These are phyloP conservation scores for Drosophila santomea DNA, from an alignment of 1,140 invertebrate genomes.

Conservation along the genomic window DNA sequence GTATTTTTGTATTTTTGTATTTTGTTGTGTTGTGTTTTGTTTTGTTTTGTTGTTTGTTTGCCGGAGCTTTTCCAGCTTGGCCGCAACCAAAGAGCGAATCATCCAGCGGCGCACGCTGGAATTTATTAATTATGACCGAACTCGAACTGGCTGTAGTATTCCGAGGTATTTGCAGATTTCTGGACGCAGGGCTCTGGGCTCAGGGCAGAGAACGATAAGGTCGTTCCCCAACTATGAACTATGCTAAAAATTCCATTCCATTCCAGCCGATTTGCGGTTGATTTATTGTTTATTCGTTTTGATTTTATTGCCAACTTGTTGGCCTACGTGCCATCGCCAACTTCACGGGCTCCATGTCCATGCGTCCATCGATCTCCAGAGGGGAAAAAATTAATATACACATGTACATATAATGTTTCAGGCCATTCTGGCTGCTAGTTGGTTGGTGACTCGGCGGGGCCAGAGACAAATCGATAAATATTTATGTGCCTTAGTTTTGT, in stretches of 20 bases:
- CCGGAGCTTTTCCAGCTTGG: constrained; percentile 1
- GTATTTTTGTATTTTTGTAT: constrained; percentile 1
- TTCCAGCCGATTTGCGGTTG: constrained; percentile 64
- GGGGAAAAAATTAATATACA: neutral
- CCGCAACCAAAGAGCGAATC: constrained; percentile 36
- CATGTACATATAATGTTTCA: too few relatives aligned
- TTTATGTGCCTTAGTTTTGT: constrained; percentile 69
- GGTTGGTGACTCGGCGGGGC: neutral
- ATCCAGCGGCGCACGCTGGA: constrained; percentile 73
- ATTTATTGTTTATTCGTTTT: constrained; percentile 77
- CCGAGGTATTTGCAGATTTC: constrained; percentile 38
- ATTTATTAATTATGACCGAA: constrained; percentile 77
- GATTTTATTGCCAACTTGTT: constrained; percentile 65
- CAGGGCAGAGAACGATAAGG: neutral
- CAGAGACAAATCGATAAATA: constrained; percentile 66
- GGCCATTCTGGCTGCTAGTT: constrained; percentile 11
- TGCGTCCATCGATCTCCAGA: neutral
- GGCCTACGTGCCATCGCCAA: constrained; percentile 64
- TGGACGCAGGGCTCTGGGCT: constrained; percentile 26
- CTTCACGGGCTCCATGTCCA: constrained; percentile 6
- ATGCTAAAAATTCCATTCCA: constrained; percentile 73
- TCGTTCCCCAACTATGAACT: constrained; percentile 19
- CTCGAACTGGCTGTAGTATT: neutral
- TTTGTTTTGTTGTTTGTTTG: constrained; percentile 34
- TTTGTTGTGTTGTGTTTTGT: constrained; percentile 2